These are phyloP conservation scores for Podilymbus podiceps DNA, from an alignment of 2,113 vertebrate genomes.

Conservation along the genomic window DNA sequence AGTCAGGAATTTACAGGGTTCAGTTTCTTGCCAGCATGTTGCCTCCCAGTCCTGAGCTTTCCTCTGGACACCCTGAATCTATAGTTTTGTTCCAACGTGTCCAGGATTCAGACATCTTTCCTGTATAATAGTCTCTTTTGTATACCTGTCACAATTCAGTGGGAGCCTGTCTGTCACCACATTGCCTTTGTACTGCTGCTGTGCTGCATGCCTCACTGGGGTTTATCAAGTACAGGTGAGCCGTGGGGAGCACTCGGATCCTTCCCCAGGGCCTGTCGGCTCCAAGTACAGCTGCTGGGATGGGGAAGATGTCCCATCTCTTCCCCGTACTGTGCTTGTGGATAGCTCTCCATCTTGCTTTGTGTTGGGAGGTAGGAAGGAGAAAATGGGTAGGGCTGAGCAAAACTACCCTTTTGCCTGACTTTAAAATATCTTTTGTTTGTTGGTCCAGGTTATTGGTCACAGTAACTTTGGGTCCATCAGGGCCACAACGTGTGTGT, in stretches of 20 bases:
- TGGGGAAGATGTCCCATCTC: neutral
- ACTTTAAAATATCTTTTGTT: neutral
- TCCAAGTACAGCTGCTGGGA: neutral
- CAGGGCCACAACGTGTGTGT: constrained; percentile 93
- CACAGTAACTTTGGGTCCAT: constrained; percentile 99
- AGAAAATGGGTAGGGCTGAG: neutral
- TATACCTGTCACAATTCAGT: neutral
- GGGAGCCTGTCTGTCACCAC: neutral
- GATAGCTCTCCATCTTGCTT: neutral
- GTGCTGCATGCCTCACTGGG: neutral
- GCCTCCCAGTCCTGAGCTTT: neutral
- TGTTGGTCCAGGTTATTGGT: constrained; percentile 85
- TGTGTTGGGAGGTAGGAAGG: neutral
- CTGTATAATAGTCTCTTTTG: neutral
- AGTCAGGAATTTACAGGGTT: neutral
- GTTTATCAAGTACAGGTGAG: neutral
- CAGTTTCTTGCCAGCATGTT: neutral
- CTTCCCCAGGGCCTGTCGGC: neutral
- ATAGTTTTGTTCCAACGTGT: neutral
- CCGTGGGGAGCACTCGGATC: neutral
- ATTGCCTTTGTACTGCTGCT: neutral
- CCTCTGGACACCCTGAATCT: neutral
- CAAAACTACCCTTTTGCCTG: neutral
- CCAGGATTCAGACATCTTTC: neutral
- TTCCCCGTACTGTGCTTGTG: neutral